A percentile compares a stretch with the other conserved stretches of the same genome.
These are phyloP conservation scores for Anastrepha ludens DNA, from an alignment of 1,140 invertebrate genomes.

Conservation along the genomic window DNA sequence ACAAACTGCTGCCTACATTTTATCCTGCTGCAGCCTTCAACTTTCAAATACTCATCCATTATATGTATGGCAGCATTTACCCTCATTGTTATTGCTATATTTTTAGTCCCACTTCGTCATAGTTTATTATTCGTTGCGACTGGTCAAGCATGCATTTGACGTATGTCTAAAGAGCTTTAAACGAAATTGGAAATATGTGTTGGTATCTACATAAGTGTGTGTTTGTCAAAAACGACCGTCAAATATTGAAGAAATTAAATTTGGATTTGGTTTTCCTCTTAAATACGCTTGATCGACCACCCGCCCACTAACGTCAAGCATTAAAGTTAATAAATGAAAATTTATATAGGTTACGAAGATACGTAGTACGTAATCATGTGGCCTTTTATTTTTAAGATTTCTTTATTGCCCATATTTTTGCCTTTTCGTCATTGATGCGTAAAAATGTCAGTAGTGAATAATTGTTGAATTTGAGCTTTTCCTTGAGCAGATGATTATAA, in stretches of 20 bases:
- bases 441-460: slow-evolving; percentile 24
- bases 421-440: background rate
- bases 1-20: background rate
- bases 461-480: background rate
- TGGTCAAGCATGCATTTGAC: slow-evolving; percentile 23
- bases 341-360: background rate
- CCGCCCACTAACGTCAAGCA: background rate
- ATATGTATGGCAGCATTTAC: background rate
- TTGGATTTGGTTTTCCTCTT: background rate
- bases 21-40: background rate
- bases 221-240: background rate
- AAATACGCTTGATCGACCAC: background rate
- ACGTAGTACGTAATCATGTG: background rate
- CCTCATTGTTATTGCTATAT: background rate
- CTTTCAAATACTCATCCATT: background rate
- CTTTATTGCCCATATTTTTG: background rate
- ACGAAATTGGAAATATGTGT: background rate
- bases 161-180: slow-evolving; percentile 20
- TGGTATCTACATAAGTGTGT: background rate
- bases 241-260: no score
- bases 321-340: background rate
- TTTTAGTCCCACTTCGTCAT: background rate
- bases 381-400: background rate
- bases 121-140: background rate
- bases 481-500: no score